Conservation (phyloP, 2,888 invertebrate species). For the Patella pellucida region DNA sequence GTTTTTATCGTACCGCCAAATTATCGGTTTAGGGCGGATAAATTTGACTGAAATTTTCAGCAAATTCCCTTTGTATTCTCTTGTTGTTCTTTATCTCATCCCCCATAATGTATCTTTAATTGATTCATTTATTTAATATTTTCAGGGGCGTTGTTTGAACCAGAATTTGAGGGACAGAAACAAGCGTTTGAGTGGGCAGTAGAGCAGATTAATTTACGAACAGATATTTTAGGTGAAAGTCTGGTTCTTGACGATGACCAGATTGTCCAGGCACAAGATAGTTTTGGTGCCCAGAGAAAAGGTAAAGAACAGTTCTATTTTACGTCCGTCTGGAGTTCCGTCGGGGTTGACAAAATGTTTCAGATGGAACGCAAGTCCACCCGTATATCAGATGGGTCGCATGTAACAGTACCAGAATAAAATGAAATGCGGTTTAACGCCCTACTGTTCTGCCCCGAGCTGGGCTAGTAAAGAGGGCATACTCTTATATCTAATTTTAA, state of each 20-base stretch:
- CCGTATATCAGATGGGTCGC: no score
- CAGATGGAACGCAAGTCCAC: no score
- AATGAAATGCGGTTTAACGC: no score
- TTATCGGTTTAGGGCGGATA: no score
- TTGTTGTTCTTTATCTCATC: no score
- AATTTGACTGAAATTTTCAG: no score
- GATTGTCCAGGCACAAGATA: constrained; percentile 90
- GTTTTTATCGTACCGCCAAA: no score
- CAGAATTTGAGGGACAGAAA: constrained; percentile 87
- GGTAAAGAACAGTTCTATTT: constrained; percentile 74
- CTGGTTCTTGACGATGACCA: constrained; percentile 90
- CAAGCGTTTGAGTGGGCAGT: constrained; percentile 93
- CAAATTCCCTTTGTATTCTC: no score
- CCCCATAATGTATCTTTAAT: background rate
- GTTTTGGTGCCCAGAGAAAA: constrained; percentile 93
- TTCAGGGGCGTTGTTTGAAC: constrained; percentile 89
- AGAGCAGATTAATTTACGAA: constrained; percentile 91
- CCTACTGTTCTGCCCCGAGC: no score
- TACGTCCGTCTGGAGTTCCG: background rate
- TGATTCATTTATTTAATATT: constrained; percentile 20
- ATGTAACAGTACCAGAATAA: no score
- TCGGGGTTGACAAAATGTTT: background rate
- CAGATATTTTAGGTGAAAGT: constrained; percentile 86
- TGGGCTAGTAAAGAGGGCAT: no score
- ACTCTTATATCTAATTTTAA: no score